Evolutionary conservation across 2,113 vertebrate genomes (phyloP).

Genomic region (Nesogale talazaci): DNA sequence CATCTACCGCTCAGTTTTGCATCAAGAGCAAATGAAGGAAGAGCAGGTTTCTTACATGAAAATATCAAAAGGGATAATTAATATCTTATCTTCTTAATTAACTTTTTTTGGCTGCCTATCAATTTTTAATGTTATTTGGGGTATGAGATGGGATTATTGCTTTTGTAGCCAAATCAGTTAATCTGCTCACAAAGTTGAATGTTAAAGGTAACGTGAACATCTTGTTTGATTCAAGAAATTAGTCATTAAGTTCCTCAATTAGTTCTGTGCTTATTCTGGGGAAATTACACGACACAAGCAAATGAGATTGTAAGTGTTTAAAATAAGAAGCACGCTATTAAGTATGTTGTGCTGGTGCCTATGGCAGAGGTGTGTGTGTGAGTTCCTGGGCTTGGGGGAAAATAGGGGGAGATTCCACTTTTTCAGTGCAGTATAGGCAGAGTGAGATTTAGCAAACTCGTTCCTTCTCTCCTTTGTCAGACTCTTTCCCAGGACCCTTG

Average conservation of each 20-base stretch:
- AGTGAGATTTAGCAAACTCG: no score
- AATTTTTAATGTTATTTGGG: conserved; percentile 77
- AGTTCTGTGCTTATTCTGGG: conserved; percentile 52
- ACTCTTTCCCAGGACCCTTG: neutral
- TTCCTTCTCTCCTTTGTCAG: no score
- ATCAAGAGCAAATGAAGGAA: neutral
- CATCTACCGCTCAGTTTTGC: conserved; percentile 52
- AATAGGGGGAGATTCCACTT: neutral
- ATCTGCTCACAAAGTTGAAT: conserved; percentile 71
- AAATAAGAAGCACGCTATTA: conserved; percentile 52
- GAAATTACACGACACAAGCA: conserved; percentile 48
- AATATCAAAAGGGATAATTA: conserved; percentile 73
- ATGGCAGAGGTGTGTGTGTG: neutral
- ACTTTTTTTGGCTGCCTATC: conserved; percentile 56
- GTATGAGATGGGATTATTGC: conserved; percentile 69
- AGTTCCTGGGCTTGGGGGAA: neutral
- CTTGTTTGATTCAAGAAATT: conserved; percentile 63
- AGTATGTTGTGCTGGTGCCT: neutral
- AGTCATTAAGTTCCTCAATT: conserved; percentile 44
- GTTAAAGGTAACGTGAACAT: conserved; percentile 55
- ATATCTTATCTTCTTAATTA: conserved; percentile 81
- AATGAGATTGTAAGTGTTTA: conserved; percentile 47
- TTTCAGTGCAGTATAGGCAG: neutral
- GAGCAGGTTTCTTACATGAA: conserved; percentile 66
- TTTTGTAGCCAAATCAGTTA: conserved; percentile 74